These are phyloP conservation scores for Crioceris asparagi DNA, from an alignment of 2,888 invertebrate species.

Conservation along the genomic window DNA sequence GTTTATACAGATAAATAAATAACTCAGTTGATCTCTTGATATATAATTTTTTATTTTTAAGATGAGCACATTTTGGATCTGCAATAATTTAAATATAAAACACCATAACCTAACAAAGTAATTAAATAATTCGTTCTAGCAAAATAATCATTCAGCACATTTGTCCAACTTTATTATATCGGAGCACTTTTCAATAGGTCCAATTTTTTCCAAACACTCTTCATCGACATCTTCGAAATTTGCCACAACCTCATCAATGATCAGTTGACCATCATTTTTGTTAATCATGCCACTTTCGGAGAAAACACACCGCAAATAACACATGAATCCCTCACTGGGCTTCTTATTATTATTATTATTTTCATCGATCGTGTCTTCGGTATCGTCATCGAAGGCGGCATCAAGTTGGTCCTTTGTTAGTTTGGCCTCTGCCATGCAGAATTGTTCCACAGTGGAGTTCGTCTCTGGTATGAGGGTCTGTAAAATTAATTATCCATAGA, in stretches of 20 bases:
- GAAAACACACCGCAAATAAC: conserved; percentile 13
- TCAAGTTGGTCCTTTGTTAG: too few species aligned
- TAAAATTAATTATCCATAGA: too few species aligned
- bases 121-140: not conserved
- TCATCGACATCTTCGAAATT: conserved; percentile 10
- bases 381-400: conserved; percentile 9
- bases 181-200: conserved; percentile 14
- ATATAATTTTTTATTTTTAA: too few species aligned
- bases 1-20: too few species aligned
- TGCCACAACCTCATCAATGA: conserved; percentile 5
- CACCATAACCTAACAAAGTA: too few species aligned
- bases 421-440: conserved; percentile 12
- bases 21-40: too few species aligned
- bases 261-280: not conserved
- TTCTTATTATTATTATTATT: conserved; percentile 8
- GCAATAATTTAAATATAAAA: too few species aligned
- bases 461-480: conserved; percentile 6
- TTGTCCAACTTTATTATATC: conserved; percentile 13
- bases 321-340: conserved; percentile 11
- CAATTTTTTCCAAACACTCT: conserved; percentile 14
- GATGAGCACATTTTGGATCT: too few species aligned
- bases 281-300: conserved; percentile 7
- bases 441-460: conserved; percentile 9
- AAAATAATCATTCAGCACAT: conserved; percentile 4
- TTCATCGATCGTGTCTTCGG: conserved; percentile 9